These are phyloP conservation scores for Lacerta bilineata DNA, from an alignment of 2,797 vertebrate genomes.

Conservation along the genomic window DNA sequence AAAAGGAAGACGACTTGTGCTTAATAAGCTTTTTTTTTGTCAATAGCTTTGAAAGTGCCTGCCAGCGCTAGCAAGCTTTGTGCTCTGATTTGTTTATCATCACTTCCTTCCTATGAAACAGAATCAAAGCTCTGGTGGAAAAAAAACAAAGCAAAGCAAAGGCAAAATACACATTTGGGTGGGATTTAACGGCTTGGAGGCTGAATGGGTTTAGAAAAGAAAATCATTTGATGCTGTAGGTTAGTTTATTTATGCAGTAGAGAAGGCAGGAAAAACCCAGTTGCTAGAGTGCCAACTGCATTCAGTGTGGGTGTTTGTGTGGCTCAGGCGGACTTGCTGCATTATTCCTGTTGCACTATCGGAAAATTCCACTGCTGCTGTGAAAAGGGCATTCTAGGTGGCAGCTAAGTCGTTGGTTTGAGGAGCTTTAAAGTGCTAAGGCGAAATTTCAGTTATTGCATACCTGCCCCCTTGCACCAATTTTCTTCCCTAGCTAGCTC, in stretches of 20 bases:
- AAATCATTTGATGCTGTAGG: not conserved
- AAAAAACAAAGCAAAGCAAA: constrained; percentile 30
- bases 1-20: constrained; percentile 16
- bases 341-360: not conserved
- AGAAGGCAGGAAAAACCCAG: constrained; percentile 17
- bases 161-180: constrained; percentile 57
- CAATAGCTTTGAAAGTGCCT: constrained; percentile 65
- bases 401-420: not conserved
- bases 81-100: constrained; percentile 71
- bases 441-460: not conserved
- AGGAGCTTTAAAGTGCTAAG: not conserved
- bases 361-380: not conserved
- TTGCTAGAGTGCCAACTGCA: constrained; percentile 22
- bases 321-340: not conserved
- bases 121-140: constrained; percentile 53
- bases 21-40: constrained; percentile 54
- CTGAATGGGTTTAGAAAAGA: constrained; percentile 30
- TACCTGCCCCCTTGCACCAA: not conserved
- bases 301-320: not conserved
- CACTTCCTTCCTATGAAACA: constrained; percentile 69
- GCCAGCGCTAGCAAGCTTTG: constrained; percentile 50
- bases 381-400: not conserved
- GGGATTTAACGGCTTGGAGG: constrained; percentile 54
- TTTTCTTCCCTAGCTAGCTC: not conserved
- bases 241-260: constrained; percentile 45